Conservation (phyloP, 2,888 invertebrate genomes). For the Cryptocephalus moraei region DNA sequence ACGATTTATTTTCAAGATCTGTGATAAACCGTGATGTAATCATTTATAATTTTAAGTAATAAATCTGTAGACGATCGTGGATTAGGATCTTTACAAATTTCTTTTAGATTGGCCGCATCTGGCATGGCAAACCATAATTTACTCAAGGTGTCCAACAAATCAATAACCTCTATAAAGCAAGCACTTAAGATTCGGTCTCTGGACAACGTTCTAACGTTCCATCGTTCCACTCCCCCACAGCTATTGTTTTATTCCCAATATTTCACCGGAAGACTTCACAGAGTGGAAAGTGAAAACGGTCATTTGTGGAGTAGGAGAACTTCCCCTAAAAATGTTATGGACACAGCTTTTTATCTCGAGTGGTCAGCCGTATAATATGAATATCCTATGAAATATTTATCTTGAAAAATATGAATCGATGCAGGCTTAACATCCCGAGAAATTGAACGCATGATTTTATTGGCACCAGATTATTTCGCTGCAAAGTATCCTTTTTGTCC, state of each 20-base stretch:
- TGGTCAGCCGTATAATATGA: slow-evolving; percentile 9
- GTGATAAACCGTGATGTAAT: too few relatives aligned
- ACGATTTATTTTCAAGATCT: too few relatives aligned
- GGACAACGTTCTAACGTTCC: slow-evolving; percentile 11
- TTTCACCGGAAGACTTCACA: slow-evolving; percentile 29
- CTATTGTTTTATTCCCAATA: slow-evolving; percentile 32
- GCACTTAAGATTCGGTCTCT: slow-evolving; percentile 18
- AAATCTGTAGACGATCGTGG: too few relatives aligned
- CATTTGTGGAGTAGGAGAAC: slow-evolving; percentile 25
- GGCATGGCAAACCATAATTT: too few relatives aligned
- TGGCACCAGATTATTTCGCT: too few relatives aligned
- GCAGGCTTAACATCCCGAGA: neutral
- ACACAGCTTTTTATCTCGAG: slow-evolving; percentile 18
- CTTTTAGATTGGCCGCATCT: too few relatives aligned
- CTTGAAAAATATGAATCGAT: slow-evolving; percentile 13
- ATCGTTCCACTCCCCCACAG: slow-evolving; percentile 10
- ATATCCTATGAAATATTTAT: slow-evolving; percentile 15
- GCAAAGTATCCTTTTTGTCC: too few relatives aligned
- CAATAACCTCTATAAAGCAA: slow-evolving; percentile 32
- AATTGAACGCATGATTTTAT: neutral
- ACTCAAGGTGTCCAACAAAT: slow-evolving; percentile 30
- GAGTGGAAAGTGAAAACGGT: slow-evolving; percentile 32
- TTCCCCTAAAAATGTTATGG: slow-evolving; percentile 17
- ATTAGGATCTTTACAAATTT: too few relatives aligned
- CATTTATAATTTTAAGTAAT: too few relatives aligned